Evolutionary conservation across 2,113 vertebrate genomes (phyloP).

Genomic region (Brachirus orientalis): DNA sequence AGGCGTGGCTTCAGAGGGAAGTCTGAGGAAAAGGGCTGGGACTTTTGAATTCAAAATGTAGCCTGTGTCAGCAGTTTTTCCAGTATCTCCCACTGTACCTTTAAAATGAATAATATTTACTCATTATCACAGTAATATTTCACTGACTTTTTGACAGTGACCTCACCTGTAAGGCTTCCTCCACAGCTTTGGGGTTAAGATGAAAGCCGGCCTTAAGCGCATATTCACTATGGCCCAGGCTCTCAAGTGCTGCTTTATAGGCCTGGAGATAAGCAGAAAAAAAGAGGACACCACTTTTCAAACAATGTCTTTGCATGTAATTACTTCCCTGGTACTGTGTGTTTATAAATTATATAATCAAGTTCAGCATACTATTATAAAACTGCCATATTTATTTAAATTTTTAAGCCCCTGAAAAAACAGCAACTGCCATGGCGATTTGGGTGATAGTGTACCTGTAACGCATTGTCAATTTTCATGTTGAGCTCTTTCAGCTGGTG

Average conservation of each 20-base stretch:
- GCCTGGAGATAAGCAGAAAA: slow-evolving; percentile 78
- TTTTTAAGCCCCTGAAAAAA: too few relatives aligned
- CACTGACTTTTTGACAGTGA: not conserved
- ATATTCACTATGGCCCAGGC: slow-evolving; percentile 97
- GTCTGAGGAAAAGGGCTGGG: too few relatives aligned
- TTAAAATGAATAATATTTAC: too few relatives aligned
- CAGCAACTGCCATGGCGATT: not conserved
- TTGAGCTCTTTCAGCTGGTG: slow-evolving; percentile 98
- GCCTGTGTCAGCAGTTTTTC: too few relatives aligned
- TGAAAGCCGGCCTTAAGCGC: slow-evolving; percentile 97
- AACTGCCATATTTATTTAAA: not conserved
- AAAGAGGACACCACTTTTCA: not conserved
- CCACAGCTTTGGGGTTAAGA: slow-evolving; percentile 94
- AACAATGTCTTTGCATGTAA: too few relatives aligned
- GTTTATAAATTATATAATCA: not conserved
- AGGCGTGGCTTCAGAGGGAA: too few relatives aligned
- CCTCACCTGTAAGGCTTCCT: slow-evolving; percentile 93
- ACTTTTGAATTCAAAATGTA: too few relatives aligned
- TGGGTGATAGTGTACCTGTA: slow-evolving; percentile 84
- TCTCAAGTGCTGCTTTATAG: slow-evolving; percentile 94
- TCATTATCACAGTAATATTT: too few relatives aligned
- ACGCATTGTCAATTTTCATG: slow-evolving; percentile 93
- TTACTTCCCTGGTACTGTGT: not conserved
- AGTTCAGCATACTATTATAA: not conserved
- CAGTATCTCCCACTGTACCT: too few relatives aligned